Evolutionary conservation across 1,140 invertebrate species (phyloP).

Genomic region (Andrena cerasifolii): DNA sequence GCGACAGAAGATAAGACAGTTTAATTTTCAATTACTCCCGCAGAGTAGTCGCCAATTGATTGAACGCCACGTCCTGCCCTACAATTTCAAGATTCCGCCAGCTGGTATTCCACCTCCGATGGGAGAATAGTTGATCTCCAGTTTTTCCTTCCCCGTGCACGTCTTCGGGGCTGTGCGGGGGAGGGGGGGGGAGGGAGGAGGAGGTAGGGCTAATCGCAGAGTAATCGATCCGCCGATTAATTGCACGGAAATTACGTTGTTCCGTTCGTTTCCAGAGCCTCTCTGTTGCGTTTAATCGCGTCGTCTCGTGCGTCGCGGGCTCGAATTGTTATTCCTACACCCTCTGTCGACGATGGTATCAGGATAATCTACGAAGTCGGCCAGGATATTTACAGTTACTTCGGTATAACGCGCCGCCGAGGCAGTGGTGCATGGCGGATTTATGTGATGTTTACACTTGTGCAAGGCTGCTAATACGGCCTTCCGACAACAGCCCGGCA

Average conservation of each 20-base stretch:
- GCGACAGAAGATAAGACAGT: slow-evolving; percentile 76
- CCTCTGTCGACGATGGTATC: slow-evolving; percentile 62
- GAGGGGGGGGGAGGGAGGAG: no score
- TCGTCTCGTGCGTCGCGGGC: no score
- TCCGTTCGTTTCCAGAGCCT: no score
- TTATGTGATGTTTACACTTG: slow-evolving; percentile 78
- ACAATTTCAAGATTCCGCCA: background rate
- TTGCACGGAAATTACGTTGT: background rate
- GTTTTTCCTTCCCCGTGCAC: background rate
- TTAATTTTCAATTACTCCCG: slow-evolving; percentile 79
- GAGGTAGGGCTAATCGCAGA: no score
- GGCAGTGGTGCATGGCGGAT: slow-evolving; percentile 70
- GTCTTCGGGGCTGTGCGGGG: no score
- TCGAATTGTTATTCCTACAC: slow-evolving; percentile 43
- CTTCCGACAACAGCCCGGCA: slow-evolving; percentile 75
- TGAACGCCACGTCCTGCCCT: slow-evolving; percentile 8
- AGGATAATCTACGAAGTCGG: slow-evolving; percentile 65
- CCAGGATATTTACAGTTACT: slow-evolving; percentile 67
- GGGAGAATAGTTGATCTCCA: background rate
- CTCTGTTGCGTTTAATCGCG: no score
- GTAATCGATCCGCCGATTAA: background rate
- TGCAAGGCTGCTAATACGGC: slow-evolving; percentile 78
- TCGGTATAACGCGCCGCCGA: slow-evolving; percentile 16
- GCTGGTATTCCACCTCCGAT: background rate
- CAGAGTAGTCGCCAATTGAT: slow-evolving; percentile 32